These are phyloP conservation scores for Prionailurus viverrinus DNA, from an alignment of 2,113 vertebrate genomes.

Conservation along the genomic window DNA sequence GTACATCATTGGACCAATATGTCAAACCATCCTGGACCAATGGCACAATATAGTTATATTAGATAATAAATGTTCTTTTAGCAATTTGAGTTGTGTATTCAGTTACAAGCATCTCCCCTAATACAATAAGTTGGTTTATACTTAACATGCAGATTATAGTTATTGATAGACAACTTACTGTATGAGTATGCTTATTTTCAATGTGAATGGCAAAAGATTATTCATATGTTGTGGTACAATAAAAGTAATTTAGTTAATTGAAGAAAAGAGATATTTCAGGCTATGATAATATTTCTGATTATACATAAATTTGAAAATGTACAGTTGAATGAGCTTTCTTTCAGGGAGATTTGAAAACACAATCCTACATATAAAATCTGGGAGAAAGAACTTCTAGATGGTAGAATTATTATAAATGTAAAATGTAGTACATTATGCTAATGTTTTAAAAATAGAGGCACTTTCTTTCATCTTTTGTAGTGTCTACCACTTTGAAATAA, in stretches of 20 bases:
- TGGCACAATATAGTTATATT: not conserved
- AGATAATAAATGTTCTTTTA: not conserved
- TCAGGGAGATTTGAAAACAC: not conserved
- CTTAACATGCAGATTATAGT: not conserved
- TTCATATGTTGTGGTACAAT: not conserved
- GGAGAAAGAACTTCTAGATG: not conserved
- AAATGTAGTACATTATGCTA: not conserved
- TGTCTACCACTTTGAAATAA: not conserved
- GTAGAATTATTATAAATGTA: not conserved
- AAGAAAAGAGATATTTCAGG: not conserved
- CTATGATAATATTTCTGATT: not conserved
- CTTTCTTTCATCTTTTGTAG: not conserved
- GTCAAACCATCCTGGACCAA: not conserved
- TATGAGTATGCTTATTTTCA: not conserved
- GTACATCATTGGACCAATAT: not conserved
- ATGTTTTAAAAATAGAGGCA: not conserved
- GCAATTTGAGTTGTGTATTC: not conserved
- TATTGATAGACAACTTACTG: not conserved
- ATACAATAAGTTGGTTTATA: not conserved
- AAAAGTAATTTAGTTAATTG: not conserved
- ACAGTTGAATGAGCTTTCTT: not conserved
- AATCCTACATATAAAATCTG: not conserved
- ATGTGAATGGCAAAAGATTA: not conserved
- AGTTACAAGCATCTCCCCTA: not conserved
- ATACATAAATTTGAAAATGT: not conserved